Conservation (phyloP, 2,888 invertebrate genomes). For the Deilephila porcellus region DNA sequence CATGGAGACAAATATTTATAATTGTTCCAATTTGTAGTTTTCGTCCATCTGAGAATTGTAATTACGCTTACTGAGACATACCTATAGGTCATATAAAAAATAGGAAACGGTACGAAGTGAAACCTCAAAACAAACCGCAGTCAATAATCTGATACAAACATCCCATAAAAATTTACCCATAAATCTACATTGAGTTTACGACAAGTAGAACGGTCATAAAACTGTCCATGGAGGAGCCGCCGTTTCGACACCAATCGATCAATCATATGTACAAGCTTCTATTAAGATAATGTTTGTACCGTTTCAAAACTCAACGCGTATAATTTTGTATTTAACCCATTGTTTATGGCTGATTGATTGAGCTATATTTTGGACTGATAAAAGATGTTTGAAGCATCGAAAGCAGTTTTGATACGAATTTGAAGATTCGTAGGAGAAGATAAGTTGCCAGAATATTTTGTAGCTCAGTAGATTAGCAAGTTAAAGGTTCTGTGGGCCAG, state of each 20-base stretch:
- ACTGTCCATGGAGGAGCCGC: constrained; percentile 45
- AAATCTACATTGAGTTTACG: constrained; percentile 61
- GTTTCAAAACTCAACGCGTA: not conserved
- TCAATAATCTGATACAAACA: constrained; percentile 4
- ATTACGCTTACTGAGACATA: no score
- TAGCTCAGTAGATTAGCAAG: no score
- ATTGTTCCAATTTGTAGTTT: no score
- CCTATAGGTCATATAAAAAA: no score
- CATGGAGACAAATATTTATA: no score
- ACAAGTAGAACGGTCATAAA: constrained; percentile 63
- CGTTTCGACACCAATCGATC: constrained; percentile 46
- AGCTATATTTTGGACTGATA: not conserved
- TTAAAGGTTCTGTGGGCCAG: no score
- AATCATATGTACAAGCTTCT: constrained; percentile 39
- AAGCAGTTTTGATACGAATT: no score
- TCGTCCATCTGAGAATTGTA: no score
- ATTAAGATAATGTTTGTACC: constrained; percentile 16
- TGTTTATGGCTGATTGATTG: not conserved
- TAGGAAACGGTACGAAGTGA: not conserved
- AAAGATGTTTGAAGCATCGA: not conserved
- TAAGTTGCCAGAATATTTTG: no score
- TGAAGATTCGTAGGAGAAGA: no score
- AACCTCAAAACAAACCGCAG: not conserved
- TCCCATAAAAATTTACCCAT: constrained; percentile 42
- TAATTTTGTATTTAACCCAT: constrained; percentile 7